Conservation (phyloP, 1,140 invertebrate species). For the Pseudomyrmex flavicornis region DNA sequence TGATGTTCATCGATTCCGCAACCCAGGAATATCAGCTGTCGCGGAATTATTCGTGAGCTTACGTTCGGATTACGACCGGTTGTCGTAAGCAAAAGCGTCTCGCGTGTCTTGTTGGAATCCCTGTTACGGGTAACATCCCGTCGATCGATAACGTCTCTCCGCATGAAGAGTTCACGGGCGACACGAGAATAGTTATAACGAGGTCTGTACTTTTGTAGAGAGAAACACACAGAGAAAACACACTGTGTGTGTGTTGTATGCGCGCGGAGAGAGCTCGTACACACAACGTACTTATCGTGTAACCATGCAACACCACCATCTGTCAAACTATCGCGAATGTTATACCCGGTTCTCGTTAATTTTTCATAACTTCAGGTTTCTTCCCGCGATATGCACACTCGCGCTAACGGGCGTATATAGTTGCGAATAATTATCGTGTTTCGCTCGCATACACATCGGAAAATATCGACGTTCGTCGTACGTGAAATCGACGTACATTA, state of each 20-base stretch:
- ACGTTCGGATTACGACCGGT: conserved; percentile 47
- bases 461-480: too few relatives aligned
- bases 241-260: background rate
- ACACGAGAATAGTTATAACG: conserved; percentile 51
- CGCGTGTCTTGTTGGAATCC: conserved; percentile 39
- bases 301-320: conserved; percentile 22
- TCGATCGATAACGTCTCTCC: conserved; percentile 54
- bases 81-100: conserved; percentile 46
- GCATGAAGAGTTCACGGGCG: conserved; percentile 70
- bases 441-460: background rate
- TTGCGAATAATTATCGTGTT: background rate
- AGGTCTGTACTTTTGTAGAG: conserved; percentile 50
- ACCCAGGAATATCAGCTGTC: conserved; percentile 50
- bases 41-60: conserved; percentile 59
- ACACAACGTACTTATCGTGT: conserved; percentile 24
- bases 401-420: background rate
- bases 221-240: background rate
- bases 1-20: conserved; percentile 45
- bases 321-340: conserved; percentile 36
- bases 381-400: too few relatives aligned
- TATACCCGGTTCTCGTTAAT: conserved; percentile 32
- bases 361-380: conserved; percentile 22
- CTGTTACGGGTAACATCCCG: conserved; percentile 30
- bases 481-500: too few relatives aligned
- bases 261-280: background rate